A percentile compares a stretch with the other conserved stretches of the same genome.
phyloP scores from a whole-genome alignment of 2,113 vertebrate species.

The Brienomyrus brachyistius region DNA sequence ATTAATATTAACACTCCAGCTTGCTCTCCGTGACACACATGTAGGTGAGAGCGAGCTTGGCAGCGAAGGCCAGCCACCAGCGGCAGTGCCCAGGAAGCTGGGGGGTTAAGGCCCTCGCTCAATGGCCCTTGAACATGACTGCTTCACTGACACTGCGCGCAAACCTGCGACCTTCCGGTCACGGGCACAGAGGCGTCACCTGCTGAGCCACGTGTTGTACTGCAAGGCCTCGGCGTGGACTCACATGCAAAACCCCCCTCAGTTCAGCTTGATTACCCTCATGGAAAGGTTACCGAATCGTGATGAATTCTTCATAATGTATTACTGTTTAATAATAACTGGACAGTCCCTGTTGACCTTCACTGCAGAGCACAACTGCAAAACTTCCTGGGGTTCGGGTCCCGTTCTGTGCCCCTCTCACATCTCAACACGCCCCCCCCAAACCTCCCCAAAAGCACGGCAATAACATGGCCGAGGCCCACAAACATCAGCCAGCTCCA shows the following conservation, averaged over 20 bases:
- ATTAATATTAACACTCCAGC: background rate
- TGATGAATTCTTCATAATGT: background rate
- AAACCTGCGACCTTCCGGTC: background rate
- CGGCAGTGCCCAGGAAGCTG: background rate
- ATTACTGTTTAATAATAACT: background rate
- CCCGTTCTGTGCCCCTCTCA: background rate
- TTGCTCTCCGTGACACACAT: background rate
- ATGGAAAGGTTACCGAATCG: background rate
- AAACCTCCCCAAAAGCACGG: background rate
- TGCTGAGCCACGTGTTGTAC: background rate
- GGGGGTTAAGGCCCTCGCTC: background rate
- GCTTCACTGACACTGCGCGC: background rate
- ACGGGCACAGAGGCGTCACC: background rate
- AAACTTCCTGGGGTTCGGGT: background rate
- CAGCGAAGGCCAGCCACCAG: background rate
- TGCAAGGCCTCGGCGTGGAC: background rate
- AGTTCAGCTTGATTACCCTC: background rate
- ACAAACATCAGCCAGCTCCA: background rate
- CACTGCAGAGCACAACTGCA: background rate
- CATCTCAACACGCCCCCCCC: background rate
- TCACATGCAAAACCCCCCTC: background rate
- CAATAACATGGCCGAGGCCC: background rate
- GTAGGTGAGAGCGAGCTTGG: background rate
- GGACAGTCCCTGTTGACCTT: background rate
- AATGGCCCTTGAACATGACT: background rate